Base-by-base conservation (phyloP, 2,113 vertebrate species). In the Eptatretus burgeri region DNA sequence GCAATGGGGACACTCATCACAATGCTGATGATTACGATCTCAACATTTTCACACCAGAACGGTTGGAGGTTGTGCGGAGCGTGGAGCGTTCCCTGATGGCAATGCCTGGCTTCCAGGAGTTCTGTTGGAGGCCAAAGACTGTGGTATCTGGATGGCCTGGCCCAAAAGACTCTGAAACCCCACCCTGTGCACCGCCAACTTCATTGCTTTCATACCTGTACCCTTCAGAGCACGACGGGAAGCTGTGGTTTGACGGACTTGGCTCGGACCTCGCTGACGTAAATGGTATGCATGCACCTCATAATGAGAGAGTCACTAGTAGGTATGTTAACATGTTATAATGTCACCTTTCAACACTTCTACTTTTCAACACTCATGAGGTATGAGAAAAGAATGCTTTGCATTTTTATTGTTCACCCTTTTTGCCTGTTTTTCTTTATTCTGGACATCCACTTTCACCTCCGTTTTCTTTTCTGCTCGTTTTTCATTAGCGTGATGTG, bases 181-280 rank as follows among this genome's bases (percentile, higher is more conserved):
- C 83, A 68, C 93, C 88, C 73, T 87, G 79, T 64, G 79, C 80
- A 11, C 87, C 69, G 63, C 88, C 68, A 70, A 93, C 85, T 71
- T 96, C 88, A 1, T 78, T 96, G 64, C 77, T 94, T 72, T 87
- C 87, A 5, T 96, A 94, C 68, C 86, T 95, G 69, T 96, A 88
- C 72, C 88, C 91, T 69, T 93, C 85, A 0, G 87, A 91, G 71
- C 75, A 78, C 65, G 91, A 79, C 1, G 91, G 85, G 51, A 95
- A 84, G 71, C 88, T 96, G 66, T 96, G 93, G 72, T 95, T 88
- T 0, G 91, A 96, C 1, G 91, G 91, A 70, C 83, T 93, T 78
- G 91, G 91, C 14, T 83, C 84, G 52, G 85, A 96, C 67, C 75
- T 96, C 53, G 91, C 91, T 2, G 85, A 96, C 73, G 82, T 96